Base-by-base conservation (phyloP, 2,888 invertebrate genomes). In the Lepidocyrtinus sp. region DNA sequence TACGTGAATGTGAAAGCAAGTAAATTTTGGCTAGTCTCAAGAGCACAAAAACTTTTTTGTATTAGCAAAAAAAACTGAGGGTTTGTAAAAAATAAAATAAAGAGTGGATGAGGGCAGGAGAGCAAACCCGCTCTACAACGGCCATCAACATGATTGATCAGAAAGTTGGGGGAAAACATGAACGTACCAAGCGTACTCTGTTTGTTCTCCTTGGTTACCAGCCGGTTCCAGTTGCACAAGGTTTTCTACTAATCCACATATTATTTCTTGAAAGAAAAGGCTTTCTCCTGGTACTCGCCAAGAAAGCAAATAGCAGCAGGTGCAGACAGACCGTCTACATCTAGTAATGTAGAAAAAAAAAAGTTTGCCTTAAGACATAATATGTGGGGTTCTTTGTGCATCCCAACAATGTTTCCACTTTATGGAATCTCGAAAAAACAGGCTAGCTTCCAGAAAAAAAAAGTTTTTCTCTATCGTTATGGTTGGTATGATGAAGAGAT, bases 141-240 rank as follows among this genome's bases (percentile, higher is more conserved):
- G n/a, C 17, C n/a, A 26, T 17, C 25, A 19, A 67, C 26, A 45
- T 61, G 62, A 72, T 72, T 63, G 62, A 62, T 72, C 63, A 63
- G 46, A 63, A 72, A 36, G 22, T 63, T 27, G 26, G 21, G 46
- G 24, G 21, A 19, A 61, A 24, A 25, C 22, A 22, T 12, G 59
- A n/a, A 21, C 9, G 61, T 19, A 36, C 19, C 27, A 25, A 19
- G 19, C 17, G 26, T 7, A 22, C 1, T 25, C 17, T 55, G 15
- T 22, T 26, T 5, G 9, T 21, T 27, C 24, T 74, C 69, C 79
- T 79, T 79, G 79, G 74, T 67, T 79, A 59, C 79, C 79, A 79
- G 79, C 74, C 79, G 79, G 79, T 79, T 79, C 74, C 79, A 74
- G 73, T 36, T 27, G 50, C 59, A 74, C 73, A 78, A 78, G 78